Base-by-base conservation (phyloP, 2,113 vertebrate species). In the Clarias magur region DNA sequence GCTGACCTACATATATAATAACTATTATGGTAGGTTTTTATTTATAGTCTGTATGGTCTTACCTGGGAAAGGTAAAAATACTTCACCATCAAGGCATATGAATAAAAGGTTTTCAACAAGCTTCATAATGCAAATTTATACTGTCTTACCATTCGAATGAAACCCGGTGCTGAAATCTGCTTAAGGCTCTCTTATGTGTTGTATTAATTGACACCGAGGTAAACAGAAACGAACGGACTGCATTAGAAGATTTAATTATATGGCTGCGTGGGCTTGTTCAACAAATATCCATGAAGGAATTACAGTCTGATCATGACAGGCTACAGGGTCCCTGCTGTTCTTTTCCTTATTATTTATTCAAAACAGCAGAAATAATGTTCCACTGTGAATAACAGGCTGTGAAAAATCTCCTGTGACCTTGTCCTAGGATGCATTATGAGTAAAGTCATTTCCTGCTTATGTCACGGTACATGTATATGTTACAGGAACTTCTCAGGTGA, bases 391-490 rank as follows among this genome's bases (percentile, higher is more conserved):
- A 57, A 67, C 63, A 63, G 65, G 25, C 54, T 81, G 6, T 67
- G 59, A 82, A 81, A 60, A 83, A 27, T 81, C 65, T 75, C 59
- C 80, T 84, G 85, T 86, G 80, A 85, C 86, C 38, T 48, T 73
- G 59, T 89, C 86, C 85, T 87, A 54, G 56, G 85, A 88, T 85
- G 70, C 81, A 68, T 87, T 87, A 89, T 90, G 89, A 88, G 80
- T 68, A 82, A 80, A 81, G 67, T 53, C 86, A 67, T 76, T 88
- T 86, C 80, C 81, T 87, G 53, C 42, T 3, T 42, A 42, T 73
- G 19, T 23, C 23, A 73, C 38, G 1, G 48, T 42, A 42, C 42
- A 42, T 42, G 48, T 48, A 48, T 7, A 48, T 48, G 48, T 48
- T 48, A 48, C 48, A 75, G 21, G 42, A 27, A 56, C 15, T 79